Base-by-base conservation (phyloP, 2,797 vertebrate genomes). In the Hirundo rustica region DNA sequence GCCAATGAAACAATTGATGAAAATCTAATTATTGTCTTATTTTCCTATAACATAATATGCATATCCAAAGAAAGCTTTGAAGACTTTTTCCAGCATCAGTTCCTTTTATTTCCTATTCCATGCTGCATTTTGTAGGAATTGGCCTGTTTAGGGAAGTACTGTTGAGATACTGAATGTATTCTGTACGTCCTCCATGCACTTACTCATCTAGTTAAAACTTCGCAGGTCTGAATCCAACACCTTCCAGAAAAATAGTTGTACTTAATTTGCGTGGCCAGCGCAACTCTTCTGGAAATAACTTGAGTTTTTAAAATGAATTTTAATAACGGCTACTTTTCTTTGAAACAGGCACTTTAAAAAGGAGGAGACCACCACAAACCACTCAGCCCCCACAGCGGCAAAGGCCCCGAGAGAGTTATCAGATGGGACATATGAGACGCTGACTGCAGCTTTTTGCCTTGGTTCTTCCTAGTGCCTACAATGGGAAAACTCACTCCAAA, bases 401-500 rank as follows among this genome's bases (percentile, higher is more conserved):
- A 95, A 97, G 98, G 77, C 96, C 98, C 80, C 97, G 99, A 86
- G 99, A 99, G 91, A 98, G 98, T 96, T 99, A 99, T 81, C 99
- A 99, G 72, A 99, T 99, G 99, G 99, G 98, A 93, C 98, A 98
- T 96, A 98, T 99, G 98, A 98, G 98, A 98, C 98, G 89, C 95
- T 99, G 98, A 98, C 96, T 94, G 76, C 97, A 96, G 98, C 97
- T 97, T 98, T 97, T 98, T 98, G 98, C 99, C 98, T 99, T 98
- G 98, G 98, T 98, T 98, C 98, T 98, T 98, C 98, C 97, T 99
- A 98, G 99, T 99, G 99, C 99, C 99, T 99, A 99, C 98, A 98
- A 97, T 97, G 98, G 98, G 98, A 99, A 98, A 98, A 98, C 98
- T 98, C 98, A 98, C 98, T 99, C 99, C 99, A 99, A 99, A 99